A percentile compares a stretch with the other conserved stretches of the same genome.
Evolutionary conservation across 2,113 vertebrate genomes (phyloP).

Genomic region (Fregata magnificens): DNA sequence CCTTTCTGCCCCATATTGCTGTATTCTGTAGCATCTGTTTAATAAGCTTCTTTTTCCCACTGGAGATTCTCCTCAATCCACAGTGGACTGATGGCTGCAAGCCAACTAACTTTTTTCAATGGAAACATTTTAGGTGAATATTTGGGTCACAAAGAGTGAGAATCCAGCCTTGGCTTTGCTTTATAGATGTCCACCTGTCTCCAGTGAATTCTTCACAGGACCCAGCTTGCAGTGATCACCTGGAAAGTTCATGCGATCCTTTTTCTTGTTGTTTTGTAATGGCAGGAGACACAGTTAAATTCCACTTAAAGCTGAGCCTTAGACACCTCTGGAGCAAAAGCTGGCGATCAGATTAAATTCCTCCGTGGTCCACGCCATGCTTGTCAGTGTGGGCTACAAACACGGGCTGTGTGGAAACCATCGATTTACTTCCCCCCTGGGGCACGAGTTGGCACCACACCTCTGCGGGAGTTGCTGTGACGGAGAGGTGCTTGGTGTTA

Average conservation of each 20-base stretch:
- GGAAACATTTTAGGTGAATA: neutral
- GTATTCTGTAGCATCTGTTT: slow-evolving; percentile 40
- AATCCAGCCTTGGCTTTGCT: neutral
- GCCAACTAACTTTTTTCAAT: neutral
- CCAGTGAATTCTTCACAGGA: neutral
- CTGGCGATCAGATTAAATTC: neutral
- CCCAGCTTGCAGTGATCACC: neutral
- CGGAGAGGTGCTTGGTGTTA: fast-evolving
- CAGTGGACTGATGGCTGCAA: neutral
- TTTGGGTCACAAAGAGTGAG: neutral
- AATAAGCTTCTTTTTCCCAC: slow-evolving; percentile 35
- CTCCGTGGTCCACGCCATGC: neutral
- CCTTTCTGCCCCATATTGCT: slow-evolving; percentile 22
- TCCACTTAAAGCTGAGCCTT: neutral
- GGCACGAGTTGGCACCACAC: neutral
- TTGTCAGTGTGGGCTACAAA: neutral
- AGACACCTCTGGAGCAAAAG: neutral
- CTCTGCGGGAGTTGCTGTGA: fast-evolving
- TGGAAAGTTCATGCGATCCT: neutral
- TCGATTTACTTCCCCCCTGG: neutral
- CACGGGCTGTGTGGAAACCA: neutral
- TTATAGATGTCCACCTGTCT: neutral
- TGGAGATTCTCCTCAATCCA: neutral
- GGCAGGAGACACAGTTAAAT: neutral
- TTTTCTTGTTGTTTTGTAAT: neutral